Evolutionary conservation across 35 echinoderm and acorn worm species (phyloP).

Genomic region (Heliocidaris erythrogramma): DNA sequence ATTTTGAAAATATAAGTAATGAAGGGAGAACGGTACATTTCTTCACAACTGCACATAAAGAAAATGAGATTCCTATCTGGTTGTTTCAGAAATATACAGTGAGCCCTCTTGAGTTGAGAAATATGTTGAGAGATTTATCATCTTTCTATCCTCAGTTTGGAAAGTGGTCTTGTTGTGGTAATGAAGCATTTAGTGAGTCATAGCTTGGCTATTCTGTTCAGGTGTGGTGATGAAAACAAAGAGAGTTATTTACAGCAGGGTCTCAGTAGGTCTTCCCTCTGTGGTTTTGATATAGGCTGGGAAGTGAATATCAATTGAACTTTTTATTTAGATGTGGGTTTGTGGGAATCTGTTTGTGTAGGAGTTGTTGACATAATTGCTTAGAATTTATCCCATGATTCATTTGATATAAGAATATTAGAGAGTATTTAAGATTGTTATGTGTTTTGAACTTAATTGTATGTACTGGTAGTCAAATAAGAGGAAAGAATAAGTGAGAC

Average conservation of each 20-base stretch:
- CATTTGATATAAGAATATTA: not conserved
- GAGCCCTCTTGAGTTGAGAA: not conserved
- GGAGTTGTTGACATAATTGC: not conserved
- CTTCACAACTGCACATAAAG: not conserved
- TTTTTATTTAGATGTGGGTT: not conserved
- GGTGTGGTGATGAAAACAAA: constrained; percentile 4
- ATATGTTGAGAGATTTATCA: not conserved
- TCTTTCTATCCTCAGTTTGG: not conserved
- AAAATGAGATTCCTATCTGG: not conserved
- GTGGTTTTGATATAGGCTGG: not conserved
- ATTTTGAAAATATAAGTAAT: no score
- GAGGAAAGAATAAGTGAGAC: no score
- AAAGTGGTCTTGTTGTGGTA: not conserved
- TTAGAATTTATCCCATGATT: not conserved
- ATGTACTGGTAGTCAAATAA: no score
- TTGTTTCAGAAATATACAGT: not conserved
- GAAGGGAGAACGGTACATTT: no score
- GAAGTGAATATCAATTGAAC: not conserved
- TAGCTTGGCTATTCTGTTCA: constrained; percentile 1
- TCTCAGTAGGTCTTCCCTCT: not conserved
- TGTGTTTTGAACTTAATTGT: no score
- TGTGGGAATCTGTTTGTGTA: not conserved
- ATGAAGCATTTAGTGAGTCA: not conserved
- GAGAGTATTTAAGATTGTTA: not conserved
- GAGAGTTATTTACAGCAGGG: not conserved